A percentile compares a stretch with the other conserved stretches of the same genome.
These are phyloP conservation scores for Propsilocerus akamusi DNA, from an alignment of 1,140 invertebrate genomes.

Conservation along the genomic window DNA sequence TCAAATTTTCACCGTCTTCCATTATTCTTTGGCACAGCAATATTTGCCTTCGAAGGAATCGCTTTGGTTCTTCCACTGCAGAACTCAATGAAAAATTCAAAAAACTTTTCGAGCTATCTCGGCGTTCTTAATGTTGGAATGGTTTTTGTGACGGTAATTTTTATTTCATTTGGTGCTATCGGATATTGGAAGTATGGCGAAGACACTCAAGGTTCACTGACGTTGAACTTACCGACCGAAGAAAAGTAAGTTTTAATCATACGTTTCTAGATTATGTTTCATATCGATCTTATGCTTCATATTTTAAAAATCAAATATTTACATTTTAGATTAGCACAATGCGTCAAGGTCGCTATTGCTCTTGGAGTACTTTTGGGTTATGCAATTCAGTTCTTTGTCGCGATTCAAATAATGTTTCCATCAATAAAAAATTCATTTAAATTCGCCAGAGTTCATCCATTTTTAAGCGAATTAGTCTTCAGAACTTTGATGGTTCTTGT, in stretches of 20 bases:
- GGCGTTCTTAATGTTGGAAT: constrained; percentile 74
- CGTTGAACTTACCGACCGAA: constrained; percentile 33
- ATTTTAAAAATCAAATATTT: constrained; percentile 6
- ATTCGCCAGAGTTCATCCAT: constrained; percentile 25
- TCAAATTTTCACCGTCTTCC: no score
- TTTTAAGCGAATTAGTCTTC: constrained; percentile 37
- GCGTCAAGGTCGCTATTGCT: constrained; percentile 45
- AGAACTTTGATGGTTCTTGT: constrained; percentile 41
- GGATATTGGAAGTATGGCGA: constrained; percentile 55
- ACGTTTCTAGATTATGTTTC: no score
- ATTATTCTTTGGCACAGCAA: constrained; percentile 53
- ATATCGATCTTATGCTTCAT: constrained; percentile 7
- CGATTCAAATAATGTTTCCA: constrained; percentile 43
- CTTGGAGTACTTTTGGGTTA: constrained; percentile 56
- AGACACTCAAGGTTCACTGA: constrained; percentile 36
- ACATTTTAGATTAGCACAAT: constrained; percentile 33
- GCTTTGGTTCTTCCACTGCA: constrained; percentile 68
- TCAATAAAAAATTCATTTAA: constrained; percentile 21
- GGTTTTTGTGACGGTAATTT: constrained; percentile 51
- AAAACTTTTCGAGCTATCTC: constrained; percentile 47
- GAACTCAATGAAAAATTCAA: constrained; percentile 68
- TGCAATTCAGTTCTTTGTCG: constrained; percentile 71
- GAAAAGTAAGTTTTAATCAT: constrained; percentile 23
- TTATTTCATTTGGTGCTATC: constrained; percentile 50
- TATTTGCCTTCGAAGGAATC: constrained; percentile 64